These are phyloP conservation scores for Nephila pilipes DNA, from an alignment of 1,140 invertebrate species.

Conservation along the genomic window DNA sequence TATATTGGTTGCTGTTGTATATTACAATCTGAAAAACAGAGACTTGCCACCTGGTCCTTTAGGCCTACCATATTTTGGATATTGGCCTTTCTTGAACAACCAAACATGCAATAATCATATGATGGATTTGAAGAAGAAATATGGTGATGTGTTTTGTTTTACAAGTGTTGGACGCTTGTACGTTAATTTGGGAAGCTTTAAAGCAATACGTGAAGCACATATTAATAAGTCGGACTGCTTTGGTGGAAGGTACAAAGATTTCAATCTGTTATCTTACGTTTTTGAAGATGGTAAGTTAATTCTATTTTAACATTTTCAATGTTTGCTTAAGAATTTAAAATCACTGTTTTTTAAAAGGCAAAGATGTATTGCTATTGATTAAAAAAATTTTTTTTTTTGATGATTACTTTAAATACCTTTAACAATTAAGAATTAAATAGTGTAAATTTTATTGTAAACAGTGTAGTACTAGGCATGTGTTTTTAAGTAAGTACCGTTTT, in stretches of 20 bases:
- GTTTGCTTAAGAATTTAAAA: no score
- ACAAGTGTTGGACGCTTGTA: not conserved
- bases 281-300: conserved; percentile 2
- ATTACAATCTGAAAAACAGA: not conserved
- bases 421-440: no score
- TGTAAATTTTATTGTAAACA: no score
- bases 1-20: not conserved
- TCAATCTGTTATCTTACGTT: not conserved
- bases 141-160: conserved; percentile 40
- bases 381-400: no score
- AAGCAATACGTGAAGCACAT: not conserved
- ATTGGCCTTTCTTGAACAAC: not conserved
- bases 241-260: not conserved
- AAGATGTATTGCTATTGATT: no score
- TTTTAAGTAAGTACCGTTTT: no score
- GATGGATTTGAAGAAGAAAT: not conserved
- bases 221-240: not conserved
- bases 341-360: no score
- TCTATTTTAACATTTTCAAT: no score
- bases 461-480: no score
- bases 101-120: not conserved
- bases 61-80: conserved; percentile 22
- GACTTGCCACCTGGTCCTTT: not conserved
- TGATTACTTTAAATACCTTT: no score
- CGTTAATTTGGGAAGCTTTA: not conserved